A percentile compares a stretch with the other conserved stretches of the same genome.
These are phyloP conservation scores for Echinometra lucunter DNA, from an alignment of 53 echinoderm and acorn worm genomes.

Conservation along the genomic window DNA sequence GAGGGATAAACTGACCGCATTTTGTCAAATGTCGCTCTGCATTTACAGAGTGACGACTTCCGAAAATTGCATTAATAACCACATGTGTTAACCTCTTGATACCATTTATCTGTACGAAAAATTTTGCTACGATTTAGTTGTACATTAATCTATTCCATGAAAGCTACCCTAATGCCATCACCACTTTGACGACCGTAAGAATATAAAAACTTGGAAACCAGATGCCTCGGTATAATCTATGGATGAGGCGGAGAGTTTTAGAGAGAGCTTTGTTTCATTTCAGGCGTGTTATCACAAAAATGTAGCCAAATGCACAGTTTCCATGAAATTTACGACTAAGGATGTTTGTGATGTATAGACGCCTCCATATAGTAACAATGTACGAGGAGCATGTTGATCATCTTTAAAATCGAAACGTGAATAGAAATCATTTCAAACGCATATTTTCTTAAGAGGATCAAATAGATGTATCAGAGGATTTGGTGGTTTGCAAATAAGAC, in stretches of 20 bases:
- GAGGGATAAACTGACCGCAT: neutral
- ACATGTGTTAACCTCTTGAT: too few species aligned
- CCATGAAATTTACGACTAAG: neutral
- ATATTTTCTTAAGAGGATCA: neutral
- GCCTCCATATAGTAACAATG: neutral
- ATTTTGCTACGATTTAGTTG: too few species aligned
- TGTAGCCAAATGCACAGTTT: neutral
- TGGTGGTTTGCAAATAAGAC: constrained; percentile 31
- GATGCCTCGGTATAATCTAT: neutral
- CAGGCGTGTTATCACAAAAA: neutral
- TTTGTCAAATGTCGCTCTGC: neutral
- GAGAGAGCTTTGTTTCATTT: neutral
- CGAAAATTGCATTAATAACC: too few species aligned
- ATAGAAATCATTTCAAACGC: neutral
- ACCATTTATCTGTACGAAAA: too few species aligned
- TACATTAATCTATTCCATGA: too few species aligned
- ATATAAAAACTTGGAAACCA: too few species aligned
- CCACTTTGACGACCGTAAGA: too few species aligned
- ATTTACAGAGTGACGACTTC: neutral
- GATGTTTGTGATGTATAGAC: neutral
- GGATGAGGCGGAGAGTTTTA: neutral
- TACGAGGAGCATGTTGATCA: neutral
- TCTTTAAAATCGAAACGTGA: neutral
- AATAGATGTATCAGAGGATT: constrained; percentile 52
- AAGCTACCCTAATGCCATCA: too few species aligned